Conservation (phyloP, 2,888 invertebrate genomes). For the Stramonita haemastoma region DNA sequence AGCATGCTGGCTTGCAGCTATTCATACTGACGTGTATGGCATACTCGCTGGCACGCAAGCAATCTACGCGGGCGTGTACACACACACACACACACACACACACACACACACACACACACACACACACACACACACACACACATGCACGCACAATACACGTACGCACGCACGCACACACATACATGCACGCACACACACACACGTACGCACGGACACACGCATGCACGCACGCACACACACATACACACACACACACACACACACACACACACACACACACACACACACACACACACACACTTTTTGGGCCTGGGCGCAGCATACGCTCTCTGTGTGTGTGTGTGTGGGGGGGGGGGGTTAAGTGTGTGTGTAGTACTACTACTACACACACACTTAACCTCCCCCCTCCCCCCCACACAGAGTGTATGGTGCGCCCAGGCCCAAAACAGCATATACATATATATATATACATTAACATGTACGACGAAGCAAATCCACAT, state of each 20-base stretch:
- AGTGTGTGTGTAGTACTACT: too few species aligned
- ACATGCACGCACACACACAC: not conserved
- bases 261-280: conserved; percentile 17
- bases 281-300: not conserved
- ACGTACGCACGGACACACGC: too few species aligned
- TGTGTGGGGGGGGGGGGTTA: too few species aligned
- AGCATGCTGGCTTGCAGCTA: too few species aligned
- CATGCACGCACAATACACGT: not conserved
- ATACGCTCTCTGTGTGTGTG: not conserved
- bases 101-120: conserved; percentile 25
- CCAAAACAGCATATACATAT: too few species aligned
- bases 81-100: conserved; percentile 18
- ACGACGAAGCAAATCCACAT: too few species aligned
- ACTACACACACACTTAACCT: not conserved
- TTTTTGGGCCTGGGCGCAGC: not conserved
- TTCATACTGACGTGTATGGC: not conserved
- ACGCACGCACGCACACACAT: not conserved
- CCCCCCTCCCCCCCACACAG: too few species aligned
- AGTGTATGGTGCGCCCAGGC: too few species aligned
- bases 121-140: not conserved
- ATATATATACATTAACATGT: too few species aligned
- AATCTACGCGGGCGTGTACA: not conserved
- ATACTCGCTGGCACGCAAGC: not conserved
- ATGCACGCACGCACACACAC: not conserved
- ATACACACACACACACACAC: conserved; percentile 11